Evolutionary conservation across 1,140 invertebrate genomes (phyloP).

Genomic region (Drosophila triauraria): DNA sequence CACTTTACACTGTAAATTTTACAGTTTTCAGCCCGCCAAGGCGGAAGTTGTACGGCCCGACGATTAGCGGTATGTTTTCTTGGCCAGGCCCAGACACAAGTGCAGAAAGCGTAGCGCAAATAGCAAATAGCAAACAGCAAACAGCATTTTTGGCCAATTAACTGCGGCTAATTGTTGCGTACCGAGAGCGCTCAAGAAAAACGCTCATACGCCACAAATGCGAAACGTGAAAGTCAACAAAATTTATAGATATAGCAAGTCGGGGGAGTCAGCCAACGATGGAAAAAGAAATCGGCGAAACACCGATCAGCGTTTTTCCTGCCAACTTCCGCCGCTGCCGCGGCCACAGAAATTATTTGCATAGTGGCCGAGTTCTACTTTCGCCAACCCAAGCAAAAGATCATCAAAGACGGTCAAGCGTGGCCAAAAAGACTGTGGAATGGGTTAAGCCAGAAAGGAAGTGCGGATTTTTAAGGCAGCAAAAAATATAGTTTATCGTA

Average conservation of each 20-base stretch:
- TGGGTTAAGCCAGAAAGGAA: slow-evolving; percentile 8
- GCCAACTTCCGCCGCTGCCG: slow-evolving; percentile 65
- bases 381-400: slow-evolving; percentile 55
- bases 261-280: slow-evolving; percentile 33
- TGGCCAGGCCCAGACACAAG: slow-evolving; percentile 51
- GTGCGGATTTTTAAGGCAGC: slow-evolving; percentile 1
- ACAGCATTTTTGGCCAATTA: slow-evolving; percentile 78
- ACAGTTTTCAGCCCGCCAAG: slow-evolving; percentile 53
- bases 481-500: not conserved
- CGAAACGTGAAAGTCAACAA: slow-evolving; percentile 77
- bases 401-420: slow-evolving; percentile 43
- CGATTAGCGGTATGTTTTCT: slow-evolving; percentile 57
- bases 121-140: slow-evolving; percentile 63
- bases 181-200: slow-evolving; percentile 27
- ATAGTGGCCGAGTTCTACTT: slow-evolving; percentile 70
- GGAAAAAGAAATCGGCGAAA: slow-evolving; percentile 13
- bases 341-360: slow-evolving; percentile 42
- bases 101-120: slow-evolving; percentile 78
- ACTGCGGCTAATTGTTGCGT: slow-evolving; percentile 78
- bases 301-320: slow-evolving; percentile 58
- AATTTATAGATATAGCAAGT: slow-evolving; percentile 35
- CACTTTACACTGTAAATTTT: slow-evolving; percentile 58
- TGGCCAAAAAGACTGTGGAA: slow-evolving; percentile 5
- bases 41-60: slow-evolving; percentile 63
- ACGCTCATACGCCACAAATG: slow-evolving; percentile 51